Percentiles rank a stretch among this genome's conserved stretches.
phyloP scores from a whole-genome alignment of 2,113 vertebrate species.

The Eptatretus burgeri region DNA sequence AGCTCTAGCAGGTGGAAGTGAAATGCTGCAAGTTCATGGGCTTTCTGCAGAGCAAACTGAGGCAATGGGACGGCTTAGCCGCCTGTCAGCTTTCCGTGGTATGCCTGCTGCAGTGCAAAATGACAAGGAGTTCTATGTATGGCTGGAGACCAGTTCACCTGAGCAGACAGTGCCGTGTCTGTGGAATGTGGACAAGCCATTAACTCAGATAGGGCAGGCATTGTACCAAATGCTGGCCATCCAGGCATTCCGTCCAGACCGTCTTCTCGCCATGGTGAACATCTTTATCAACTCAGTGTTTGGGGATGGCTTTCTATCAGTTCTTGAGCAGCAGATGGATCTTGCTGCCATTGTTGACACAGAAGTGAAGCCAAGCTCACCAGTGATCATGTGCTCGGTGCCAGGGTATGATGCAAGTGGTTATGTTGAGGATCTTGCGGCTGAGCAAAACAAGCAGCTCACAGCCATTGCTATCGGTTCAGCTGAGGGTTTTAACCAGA shows the following conservation, averaged over 20 bases:
- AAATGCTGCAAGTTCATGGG: neutral
- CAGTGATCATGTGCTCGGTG: slow-evolving; percentile 4
- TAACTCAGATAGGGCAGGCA: slow-evolving; percentile 30
- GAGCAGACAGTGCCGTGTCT: slow-evolving; percentile 76
- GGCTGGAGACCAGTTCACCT: slow-evolving; percentile 81
- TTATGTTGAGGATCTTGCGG: slow-evolving; percentile 2
- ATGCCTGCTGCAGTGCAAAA: neutral
- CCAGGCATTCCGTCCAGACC: slow-evolving; percentile 5
- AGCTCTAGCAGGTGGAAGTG: slow-evolving; percentile 23
- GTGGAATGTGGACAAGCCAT: slow-evolving; percentile 57
- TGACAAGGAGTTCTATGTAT: slow-evolving; percentile 47
- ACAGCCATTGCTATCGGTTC: neutral
- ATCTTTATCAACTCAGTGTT: neutral
- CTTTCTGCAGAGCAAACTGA: neutral
- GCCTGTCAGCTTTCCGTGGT: neutral
- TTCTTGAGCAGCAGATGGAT: neutral
- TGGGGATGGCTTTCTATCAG: neutral
- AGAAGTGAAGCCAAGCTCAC: neutral
- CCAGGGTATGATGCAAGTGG: slow-evolving; percentile 4
- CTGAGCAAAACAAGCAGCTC: slow-evolving; percentile 4
- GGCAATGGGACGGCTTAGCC: slow-evolving; percentile 2
- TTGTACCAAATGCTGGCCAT: slow-evolving; percentile 4
- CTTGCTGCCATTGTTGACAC: slow-evolving; percentile 2
- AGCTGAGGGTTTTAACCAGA: slow-evolving; percentile 1
- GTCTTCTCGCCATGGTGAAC: neutral